A percentile compares a stretch with the other conserved stretches of the same genome.
These are phyloP conservation scores for Selene dorsalis DNA, from an alignment of 2,797 vertebrate species.

Conservation along the genomic window DNA sequence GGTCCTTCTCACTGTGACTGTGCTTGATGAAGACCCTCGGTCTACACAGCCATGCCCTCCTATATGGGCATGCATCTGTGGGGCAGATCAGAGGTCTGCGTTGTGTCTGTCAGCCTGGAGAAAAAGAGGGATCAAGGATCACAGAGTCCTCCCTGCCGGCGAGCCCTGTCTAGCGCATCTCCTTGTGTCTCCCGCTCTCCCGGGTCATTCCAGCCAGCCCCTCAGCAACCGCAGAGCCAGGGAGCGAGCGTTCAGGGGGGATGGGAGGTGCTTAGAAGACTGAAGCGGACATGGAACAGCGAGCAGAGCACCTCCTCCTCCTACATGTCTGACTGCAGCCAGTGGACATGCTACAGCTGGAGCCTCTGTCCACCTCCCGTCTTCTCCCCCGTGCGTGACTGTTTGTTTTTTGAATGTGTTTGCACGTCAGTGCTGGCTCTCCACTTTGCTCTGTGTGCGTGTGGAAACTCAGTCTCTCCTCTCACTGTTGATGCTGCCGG, in stretches of 20 bases:
- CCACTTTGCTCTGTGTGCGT: slow-evolving; percentile 46
- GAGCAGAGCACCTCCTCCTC: slow-evolving; percentile 75
- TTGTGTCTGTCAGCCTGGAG: slow-evolving; percentile 57
- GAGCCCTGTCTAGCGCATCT: slow-evolving; percentile 73
- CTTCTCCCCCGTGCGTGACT: slow-evolving; percentile 46
- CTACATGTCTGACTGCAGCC: slow-evolving; percentile 78
- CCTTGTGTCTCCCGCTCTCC: slow-evolving; percentile 74
- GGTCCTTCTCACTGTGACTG: slow-evolving; percentile 65
- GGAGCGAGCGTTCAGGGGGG: slow-evolving; percentile 56
- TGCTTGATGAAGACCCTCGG: slow-evolving; percentile 74
- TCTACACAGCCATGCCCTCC: slow-evolving; percentile 79
- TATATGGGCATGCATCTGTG: slow-evolving; percentile 78
- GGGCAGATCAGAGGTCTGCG: slow-evolving; percentile 70
- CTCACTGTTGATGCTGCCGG: slow-evolving; percentile 63
- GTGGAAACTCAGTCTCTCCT: slow-evolving; percentile 57
- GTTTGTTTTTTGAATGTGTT: slow-evolving; percentile 32
- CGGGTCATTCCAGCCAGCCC: slow-evolving; percentile 81
- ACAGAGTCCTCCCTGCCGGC: slow-evolving; percentile 73
- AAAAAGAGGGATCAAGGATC: slow-evolving; percentile 72
- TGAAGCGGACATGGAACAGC: slow-evolving; percentile 67
- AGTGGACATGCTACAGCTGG: slow-evolving; percentile 72
- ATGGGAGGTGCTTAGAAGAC: slow-evolving; percentile 80
- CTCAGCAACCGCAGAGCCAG: slow-evolving; percentile 77
- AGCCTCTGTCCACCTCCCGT: slow-evolving; percentile 56
- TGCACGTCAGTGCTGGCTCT: slow-evolving; percentile 56